These are phyloP conservation scores for Phrixothrix hirtus DNA, from an alignment of 2,888 invertebrate genomes.

Conservation along the genomic window DNA sequence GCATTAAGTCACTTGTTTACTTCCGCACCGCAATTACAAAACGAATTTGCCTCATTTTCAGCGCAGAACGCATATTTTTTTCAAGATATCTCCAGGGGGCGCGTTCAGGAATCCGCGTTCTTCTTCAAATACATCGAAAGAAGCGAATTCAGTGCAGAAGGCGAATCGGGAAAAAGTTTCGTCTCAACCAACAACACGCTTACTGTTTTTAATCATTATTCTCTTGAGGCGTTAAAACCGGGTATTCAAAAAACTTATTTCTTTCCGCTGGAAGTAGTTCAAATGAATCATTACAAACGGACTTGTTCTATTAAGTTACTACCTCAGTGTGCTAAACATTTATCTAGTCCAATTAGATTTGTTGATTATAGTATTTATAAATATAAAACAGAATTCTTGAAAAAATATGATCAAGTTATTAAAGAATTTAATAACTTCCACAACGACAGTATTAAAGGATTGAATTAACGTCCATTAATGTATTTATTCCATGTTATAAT, in stretches of 20 bases:
- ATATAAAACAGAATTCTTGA: slow-evolving; percentile 40
- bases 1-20: slow-evolving; percentile 56
- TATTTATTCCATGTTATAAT: no score
- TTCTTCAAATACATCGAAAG: slow-evolving; percentile 40
- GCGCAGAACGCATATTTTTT: slow-evolving; percentile 67
- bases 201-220: slow-evolving; percentile 77
- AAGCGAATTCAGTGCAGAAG: slow-evolving; percentile 60
- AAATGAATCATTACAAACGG: slow-evolving; percentile 70
- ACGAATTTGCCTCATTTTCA: slow-evolving; percentile 61
- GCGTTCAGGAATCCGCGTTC: slow-evolving; percentile 25
- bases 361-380: slow-evolving; percentile 43
- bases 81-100: slow-evolving; percentile 19
- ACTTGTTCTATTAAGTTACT: slow-evolving; percentile 49
- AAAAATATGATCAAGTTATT: slow-evolving; percentile 28
- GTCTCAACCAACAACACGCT: slow-evolving; percentile 67
- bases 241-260: slow-evolving; percentile 61
- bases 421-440: slow-evolving; percentile 1
- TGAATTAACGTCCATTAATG: no score
- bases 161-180: slow-evolving; percentile 73
- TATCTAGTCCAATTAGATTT: slow-evolving; percentile 44
- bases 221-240: slow-evolving; percentile 63
- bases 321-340: slow-evolving; percentile 48
- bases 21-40: slow-evolving; percentile 23
- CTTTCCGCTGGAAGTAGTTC: slow-evolving; percentile 63
- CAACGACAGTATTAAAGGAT: slow-evolving; percentile 2